A percentile compares a stretch with the other conserved stretches of the same genome.
Conservation (phyloP, 1,140 invertebrate species). For the Trachelipus rathkii region DNA sequence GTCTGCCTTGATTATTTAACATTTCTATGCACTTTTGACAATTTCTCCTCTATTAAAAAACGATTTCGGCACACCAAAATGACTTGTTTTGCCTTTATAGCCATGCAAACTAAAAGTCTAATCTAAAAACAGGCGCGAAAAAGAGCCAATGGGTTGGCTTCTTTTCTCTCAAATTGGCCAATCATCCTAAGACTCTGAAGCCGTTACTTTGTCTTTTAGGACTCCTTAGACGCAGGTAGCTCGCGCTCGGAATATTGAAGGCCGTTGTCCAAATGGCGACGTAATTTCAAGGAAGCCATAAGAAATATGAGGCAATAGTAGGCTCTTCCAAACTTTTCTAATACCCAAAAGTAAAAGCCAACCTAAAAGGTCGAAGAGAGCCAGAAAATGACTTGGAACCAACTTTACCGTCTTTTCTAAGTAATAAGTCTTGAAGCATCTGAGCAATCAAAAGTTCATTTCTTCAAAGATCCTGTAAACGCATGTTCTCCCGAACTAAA, state of each 20-base stretch:
- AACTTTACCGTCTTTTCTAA: constrained; percentile 23
- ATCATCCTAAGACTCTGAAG: neutral
- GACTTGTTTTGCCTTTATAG: neutral
- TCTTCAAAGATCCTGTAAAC: constrained; percentile 33
- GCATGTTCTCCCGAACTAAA: constrained; percentile 2
- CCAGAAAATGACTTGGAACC: neutral
- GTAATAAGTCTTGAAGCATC: constrained; percentile 39
- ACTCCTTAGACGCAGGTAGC: neutral
- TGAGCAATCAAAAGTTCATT: constrained; percentile 39
- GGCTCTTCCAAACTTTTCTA: constrained; percentile 36
- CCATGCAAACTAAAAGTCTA: constrained; percentile 7
- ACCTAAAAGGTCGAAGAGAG: constrained; percentile 14
- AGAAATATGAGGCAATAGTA: constrained; percentile 35
- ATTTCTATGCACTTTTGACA: constrained; percentile 8
- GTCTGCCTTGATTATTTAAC: neutral
- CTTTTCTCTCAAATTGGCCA: neutral
- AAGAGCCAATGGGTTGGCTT: constrained; percentile 1
- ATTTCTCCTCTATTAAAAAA: constrained; percentile 3
- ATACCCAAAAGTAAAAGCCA: constrained; percentile 22
- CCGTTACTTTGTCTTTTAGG: neutral
- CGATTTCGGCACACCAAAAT: neutral
- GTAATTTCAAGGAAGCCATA: neutral
- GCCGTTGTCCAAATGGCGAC: constrained; percentile 7
- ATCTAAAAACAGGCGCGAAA: neutral
- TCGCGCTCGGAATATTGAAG: constrained; percentile 6